Evolutionary conservation across 2,888 invertebrate genomes (phyloP).

Genomic region (Melieria picta): DNA sequence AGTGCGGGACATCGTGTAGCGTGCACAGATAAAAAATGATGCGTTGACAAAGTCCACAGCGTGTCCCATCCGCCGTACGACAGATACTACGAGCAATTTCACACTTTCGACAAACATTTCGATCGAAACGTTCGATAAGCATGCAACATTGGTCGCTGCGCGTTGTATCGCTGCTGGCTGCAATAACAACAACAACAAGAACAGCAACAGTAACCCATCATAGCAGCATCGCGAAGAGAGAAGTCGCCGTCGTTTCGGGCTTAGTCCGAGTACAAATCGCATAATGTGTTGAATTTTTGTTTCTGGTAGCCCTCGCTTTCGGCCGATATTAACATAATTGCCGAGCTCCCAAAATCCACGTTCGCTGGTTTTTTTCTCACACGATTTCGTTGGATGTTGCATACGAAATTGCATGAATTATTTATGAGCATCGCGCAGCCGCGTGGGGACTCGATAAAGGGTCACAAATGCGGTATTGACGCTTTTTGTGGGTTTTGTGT

Average conservation of each 20-base stretch:
- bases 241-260: not conserved
- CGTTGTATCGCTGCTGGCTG: slow-evolving; percentile 2
- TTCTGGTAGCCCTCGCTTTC: slow-evolving; percentile 19
- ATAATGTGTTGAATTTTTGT: not conserved
- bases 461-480: slow-evolving; percentile 8
- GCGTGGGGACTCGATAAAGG: not conserved
- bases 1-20: too few species aligned
- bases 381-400: slow-evolving; percentile 20
- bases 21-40: slow-evolving; percentile 23
- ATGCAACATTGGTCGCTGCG: slow-evolving; percentile 25
- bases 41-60: slow-evolving; percentile 58
- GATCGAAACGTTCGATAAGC: slow-evolving; percentile 36
- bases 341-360: slow-evolving; percentile 22
- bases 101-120: slow-evolving; percentile 46
- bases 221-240: not conserved
- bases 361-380: slow-evolving; percentile 27
- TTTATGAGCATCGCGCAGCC: slow-evolving; percentile 47
- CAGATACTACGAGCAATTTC: slow-evolving; percentile 59
- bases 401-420: slow-evolving; percentile 48
- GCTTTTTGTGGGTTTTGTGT: slow-evolving; percentile 26
- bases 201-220: slow-evolving; percentile 10
- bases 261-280: not conserved
- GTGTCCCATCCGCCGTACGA: slow-evolving; percentile 46
- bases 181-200: not conserved
- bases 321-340: slow-evolving; percentile 32